Base-by-base conservation (phyloP, 2,113 vertebrate genomes). In the Sminthopsis crassicaudata region DNA sequence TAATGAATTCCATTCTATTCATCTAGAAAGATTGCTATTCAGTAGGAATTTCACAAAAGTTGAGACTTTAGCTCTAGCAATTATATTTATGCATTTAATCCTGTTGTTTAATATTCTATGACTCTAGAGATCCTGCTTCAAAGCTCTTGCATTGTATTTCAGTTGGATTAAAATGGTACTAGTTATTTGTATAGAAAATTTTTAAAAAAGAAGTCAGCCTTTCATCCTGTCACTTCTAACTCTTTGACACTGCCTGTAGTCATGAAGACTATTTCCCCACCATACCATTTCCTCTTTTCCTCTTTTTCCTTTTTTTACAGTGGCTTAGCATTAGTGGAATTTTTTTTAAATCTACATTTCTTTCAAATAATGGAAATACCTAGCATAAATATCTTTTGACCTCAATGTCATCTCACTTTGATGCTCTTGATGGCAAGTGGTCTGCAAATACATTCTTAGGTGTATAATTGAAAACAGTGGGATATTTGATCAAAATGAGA, bases 401-500 rank as follows among this genome's bases (percentile, higher is more conserved):
- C 24, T 95, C 52, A 93, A 36, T 55, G 54, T 57, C 46, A 14
- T 91, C 8, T 92, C 57, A 90, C 7, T 53, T 57, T 91, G 23
- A 14, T 88, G 30, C 55, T 90, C 30, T 88, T 19, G 16, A 9
- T 93, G 8, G 6, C 36, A 50, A 93, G 26, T 54, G 92, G 2
- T 23, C 36, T 53, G 52, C 67, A 90, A 88, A 91, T 23, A 42
- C 25, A 91, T 9, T 90, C 30, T 27, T 19, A 90, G 55, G 26
- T 90, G 48, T 24, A 89, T 89, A 46, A 93, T 52, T 30, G 1
- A 46, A 42, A 3, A 95, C 10, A 95, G 10, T 5, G 95, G 89
- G 54, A 96, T 94, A 94, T 89, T 9, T 92, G 27, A n/a, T 96
- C 54, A 94, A 94, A 36, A 55, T 94, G 8, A 94, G 42, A 97